Evolutionary conservation across 1,140 invertebrate genomes (phyloP), one percentile per base, ranked within the genome.

Genomic region (Mamestra configurata): DNA sequence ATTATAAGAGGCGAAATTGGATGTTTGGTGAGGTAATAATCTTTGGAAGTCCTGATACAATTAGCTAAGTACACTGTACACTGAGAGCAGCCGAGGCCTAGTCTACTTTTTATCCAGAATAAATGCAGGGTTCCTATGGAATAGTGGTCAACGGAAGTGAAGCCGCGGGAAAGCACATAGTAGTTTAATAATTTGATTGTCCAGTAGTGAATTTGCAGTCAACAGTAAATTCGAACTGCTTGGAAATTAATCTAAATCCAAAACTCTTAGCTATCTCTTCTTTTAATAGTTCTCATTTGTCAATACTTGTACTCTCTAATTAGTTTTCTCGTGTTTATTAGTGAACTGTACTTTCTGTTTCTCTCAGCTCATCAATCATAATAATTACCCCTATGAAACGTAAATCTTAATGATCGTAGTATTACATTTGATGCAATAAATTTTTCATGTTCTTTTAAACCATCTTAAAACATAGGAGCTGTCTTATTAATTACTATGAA

Each of bases 291-390:
- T 27, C 53, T 57, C 24, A 57, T 57, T 57, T 11, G 24, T 27
- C 10, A 57, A 10, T 15, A 7, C 1, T 5, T 11, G 40, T 13
- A 49, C 15, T 15, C 13, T 49, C 13, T 49, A n/a, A 49, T 49
- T 46, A 46, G 13, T 10, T 46, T 13, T 59, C 24, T 59, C 27
- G 15, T 6, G 37, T 37, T 61, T 64, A 40, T 37, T 46, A 46
- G 31, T 49, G 4, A 49, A 2, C 15, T 10, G 20, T 68, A 46
- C 20, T n/a, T 20, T 40, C 35, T 46, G 13, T 15, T 68, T 15
- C 20, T 49, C 22, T 46, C 20, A 22, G 4, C 53, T 61, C 57
- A 61, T 61, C 27, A 31, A 68, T 68, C 64, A 68, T 68, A 43
- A 46, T 43, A 43, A 66, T 49, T 24, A 68, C 31, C 4, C 20